Percentiles rank a stretch among this genome's conserved stretches.
These are phyloP conservation scores for Phaethon lepturus DNA, from an alignment of 2,113 vertebrate species.

Conservation along the genomic window DNA sequence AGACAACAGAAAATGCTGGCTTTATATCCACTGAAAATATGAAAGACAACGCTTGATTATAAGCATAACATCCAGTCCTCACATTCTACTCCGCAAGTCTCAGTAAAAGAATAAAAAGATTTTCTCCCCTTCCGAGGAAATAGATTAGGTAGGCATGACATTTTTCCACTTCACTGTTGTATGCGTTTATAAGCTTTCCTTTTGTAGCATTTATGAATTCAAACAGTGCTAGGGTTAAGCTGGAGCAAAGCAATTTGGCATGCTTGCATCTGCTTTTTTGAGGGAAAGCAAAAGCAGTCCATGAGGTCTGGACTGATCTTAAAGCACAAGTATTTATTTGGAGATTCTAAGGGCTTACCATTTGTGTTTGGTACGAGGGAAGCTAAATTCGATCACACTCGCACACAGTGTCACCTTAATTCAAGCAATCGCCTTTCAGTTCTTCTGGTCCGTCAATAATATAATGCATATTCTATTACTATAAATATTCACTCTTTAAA, in stretches of 20 bases:
- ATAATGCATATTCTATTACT: neutral
- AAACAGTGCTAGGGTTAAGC: slow-evolving; percentile 72
- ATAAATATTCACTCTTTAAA: neutral
- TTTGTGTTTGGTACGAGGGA: slow-evolving; percentile 47
- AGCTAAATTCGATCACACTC: slow-evolving; percentile 25
- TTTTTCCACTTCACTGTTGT: slow-evolving; percentile 51
- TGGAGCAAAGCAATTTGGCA: slow-evolving; percentile 76
- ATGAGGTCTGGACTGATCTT: slow-evolving; percentile 52
- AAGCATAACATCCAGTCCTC: slow-evolving; percentile 6
- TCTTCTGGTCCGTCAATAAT: neutral
- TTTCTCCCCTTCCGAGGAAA: slow-evolving; percentile 38
- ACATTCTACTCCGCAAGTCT: slow-evolving; percentile 44
- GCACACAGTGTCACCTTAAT: slow-evolving; percentile 50
- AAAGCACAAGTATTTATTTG: slow-evolving; percentile 46
- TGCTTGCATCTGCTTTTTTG: slow-evolving; percentile 71
- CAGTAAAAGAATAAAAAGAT: slow-evolving; percentile 53
- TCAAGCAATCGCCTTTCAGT: neutral
- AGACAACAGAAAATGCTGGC: neutral
- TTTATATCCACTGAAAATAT: neutral
- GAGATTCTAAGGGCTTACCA: slow-evolving; percentile 53
- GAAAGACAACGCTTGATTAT: slow-evolving; percentile 39
- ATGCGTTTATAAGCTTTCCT: slow-evolving; percentile 62
- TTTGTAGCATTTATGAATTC: slow-evolving; percentile 72
- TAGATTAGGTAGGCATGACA: slow-evolving; percentile 67
- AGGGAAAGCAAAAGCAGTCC: slow-evolving; percentile 62